These are phyloP conservation scores for Halesus radiatus DNA, from an alignment of 1,140 invertebrate genomes.

Conservation along the genomic window DNA sequence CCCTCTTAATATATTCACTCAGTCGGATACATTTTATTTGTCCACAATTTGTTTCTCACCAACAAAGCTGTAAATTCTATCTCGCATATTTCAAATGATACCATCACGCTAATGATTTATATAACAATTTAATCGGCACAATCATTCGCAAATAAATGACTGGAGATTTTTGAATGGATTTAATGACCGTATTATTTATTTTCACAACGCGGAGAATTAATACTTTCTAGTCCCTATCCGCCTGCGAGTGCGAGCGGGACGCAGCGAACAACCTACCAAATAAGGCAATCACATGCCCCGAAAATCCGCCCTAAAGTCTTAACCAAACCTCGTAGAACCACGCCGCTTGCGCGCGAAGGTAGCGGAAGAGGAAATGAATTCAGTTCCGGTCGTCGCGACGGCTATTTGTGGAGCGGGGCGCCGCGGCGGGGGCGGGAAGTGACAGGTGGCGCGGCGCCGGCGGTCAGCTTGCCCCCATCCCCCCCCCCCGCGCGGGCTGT, in stretches of 20 bases:
- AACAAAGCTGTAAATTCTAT: no score
- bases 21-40: no score
- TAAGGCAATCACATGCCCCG: conserved; percentile 53
- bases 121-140: not conserved
- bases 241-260: not conserved
- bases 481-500: not conserved
- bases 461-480: not conserved
- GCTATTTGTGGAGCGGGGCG: not conserved
- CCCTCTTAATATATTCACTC: no score
- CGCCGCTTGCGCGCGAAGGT: conserved; percentile 33
- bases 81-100: no score
- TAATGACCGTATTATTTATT: not conserved
- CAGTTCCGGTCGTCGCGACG: conserved; percentile 24
- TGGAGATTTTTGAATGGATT: not conserved
- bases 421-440: not conserved
- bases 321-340: conserved; percentile 28
- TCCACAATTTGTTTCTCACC: no score
- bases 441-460: conserved; percentile 19
- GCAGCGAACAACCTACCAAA: conserved; percentile 49
- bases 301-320: conserved; percentile 42
- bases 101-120: not conserved
- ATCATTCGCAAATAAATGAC: conserved; percentile 19
- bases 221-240: conserved; percentile 1
- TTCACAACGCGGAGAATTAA: not conserved
- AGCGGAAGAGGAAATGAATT: conserved; percentile 7